These are phyloP conservation scores for Ischnura elegans DNA, from an alignment of 2,888 invertebrate genomes.

Conservation along the genomic window DNA sequence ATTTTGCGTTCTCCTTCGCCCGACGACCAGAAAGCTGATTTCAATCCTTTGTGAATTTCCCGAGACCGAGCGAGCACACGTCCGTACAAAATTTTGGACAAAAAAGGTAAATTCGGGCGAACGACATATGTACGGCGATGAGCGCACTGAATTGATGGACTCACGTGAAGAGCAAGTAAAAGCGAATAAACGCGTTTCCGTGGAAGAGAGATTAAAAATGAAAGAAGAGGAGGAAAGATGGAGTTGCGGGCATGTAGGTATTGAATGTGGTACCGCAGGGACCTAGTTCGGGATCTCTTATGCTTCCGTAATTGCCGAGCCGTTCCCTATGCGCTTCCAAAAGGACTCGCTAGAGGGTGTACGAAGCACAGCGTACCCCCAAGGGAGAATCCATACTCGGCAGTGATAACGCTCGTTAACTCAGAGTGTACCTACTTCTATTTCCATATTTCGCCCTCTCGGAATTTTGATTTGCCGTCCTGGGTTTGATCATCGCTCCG, in stretches of 20 bases:
- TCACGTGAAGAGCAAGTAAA: neutral
- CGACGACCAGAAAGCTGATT: too few relatives aligned
- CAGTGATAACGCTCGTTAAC: constrained; percentile 7
- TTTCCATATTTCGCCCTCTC: neutral
- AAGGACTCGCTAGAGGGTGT: neutral
- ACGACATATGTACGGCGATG: too few relatives aligned
- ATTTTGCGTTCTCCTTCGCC: too few relatives aligned
- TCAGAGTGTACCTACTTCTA: neutral
- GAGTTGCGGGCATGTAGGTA: neutral
- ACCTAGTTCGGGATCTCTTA: neutral
- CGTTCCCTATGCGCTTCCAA: neutral
- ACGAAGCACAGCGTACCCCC: neutral
- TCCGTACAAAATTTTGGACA: too few relatives aligned
- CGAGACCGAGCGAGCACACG: too few relatives aligned
- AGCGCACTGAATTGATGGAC: too few relatives aligned
- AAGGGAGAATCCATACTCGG: neutral
- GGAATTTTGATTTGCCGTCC: neutral
- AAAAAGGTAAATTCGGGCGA: too few relatives aligned
- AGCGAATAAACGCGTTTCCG: neutral
- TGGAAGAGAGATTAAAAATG: neutral
- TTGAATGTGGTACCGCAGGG: neutral
- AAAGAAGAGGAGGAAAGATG: neutral
- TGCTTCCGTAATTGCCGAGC: neutral
- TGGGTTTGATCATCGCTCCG: neutral
- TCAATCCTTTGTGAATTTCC: too few relatives aligned